Base-by-base conservation (phyloP, 1,140 invertebrate species). In the Harpegnathos saltator region DNA sequence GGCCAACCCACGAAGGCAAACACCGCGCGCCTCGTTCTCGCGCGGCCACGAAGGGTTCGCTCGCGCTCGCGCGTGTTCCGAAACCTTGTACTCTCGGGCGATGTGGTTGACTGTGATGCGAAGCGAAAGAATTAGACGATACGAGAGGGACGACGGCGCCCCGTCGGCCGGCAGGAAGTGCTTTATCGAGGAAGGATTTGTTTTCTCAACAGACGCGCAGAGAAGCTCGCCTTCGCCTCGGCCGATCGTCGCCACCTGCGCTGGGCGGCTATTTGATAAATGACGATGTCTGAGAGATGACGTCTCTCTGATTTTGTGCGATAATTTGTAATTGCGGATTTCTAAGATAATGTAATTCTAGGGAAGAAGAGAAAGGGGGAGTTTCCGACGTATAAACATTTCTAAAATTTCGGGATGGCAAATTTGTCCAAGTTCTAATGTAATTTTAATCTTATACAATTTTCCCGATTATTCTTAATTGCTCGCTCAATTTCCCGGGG, bases 1-100 rank as follows among this genome's bases (percentile, higher is more conserved):
- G 86, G 75, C 72, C 56, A 61, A 77, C 24, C 66, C 78, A 81
- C 78, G 59, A 88, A 77, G 80, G 87, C 86, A 88, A 89, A 89
- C 86, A 88, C 86, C 52, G 58, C 86, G 82, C n/a, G n/a, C n/a
- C 69, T 33, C 74, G 48, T n/a, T 14, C 50, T 24, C 61, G 24
- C 44, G 82, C 75, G 85, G 19, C n/a, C 62, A n/a, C 50, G 62
- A 68, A 74, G 68, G 73, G 72, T 75, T 77, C 74, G 74, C 56
- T 62, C 50, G 74, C 56, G 74, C 50, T 52, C 74, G 74, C 56
- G 74, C 50, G 74, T 44, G 74, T 29, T 52, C 33, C 59, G 48
- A 61, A 78, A 78, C 72, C 38, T 58, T 69, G n/a, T n/a, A n/a
- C 54, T 33, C 29, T 5, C 1, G 1, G 29, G 1, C 26, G 48